Evolutionary conservation across 2,888 invertebrate genomes (phyloP), one percentile per base, ranked within the genome.

Genomic region (Mythimna impura): DNA sequence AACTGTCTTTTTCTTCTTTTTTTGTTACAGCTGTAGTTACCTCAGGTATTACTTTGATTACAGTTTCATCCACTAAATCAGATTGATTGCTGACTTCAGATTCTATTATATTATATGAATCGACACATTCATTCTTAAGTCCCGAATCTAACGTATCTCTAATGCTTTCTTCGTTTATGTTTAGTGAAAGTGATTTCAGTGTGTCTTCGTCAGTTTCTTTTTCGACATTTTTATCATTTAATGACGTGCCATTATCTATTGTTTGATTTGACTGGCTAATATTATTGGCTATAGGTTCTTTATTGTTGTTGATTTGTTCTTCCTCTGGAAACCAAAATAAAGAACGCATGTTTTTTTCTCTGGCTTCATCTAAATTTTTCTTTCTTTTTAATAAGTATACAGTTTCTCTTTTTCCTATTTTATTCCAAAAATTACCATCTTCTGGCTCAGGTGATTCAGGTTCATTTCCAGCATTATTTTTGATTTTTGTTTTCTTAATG

Each of bases 331-430:
- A 92, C 96, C 95, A 96, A 88, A 91, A 93, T 62, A 94, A 76
- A 17, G 92, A 92, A 66, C 92, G 91, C 85, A 92, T 92, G 52
- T 90, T 86, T 79, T 93, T 91, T 85, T 95, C 93, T 84, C 91
- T 94, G 20, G 89, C 89, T 77, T 97, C 96, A 43, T 93, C 91
- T 61, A 97, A 84, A 61, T 93, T 90, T 90, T 97, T 94, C 87
- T 96, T 97, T 76, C 97, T 95, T 86, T 97, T 96, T 68, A 93
- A 92, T 88, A 97, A 96, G 87, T 97, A 97, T 58, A 97, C 92
- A n/a, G 97, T 97, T 92, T 97, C 97, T 76, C 97, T 93, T 82
- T 97, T 96, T 7, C 97, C 97, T 78, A 97, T 97, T 92, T 96
- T 96, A 40, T 96, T 96, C 97, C 97, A 97, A 93, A 97, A 97